Percentiles rank a stretch among this genome's conserved stretches.
These are phyloP conservation scores for Acanthurus tractus DNA, from an alignment of 2,797 vertebrate genomes.

Conservation along the genomic window DNA sequence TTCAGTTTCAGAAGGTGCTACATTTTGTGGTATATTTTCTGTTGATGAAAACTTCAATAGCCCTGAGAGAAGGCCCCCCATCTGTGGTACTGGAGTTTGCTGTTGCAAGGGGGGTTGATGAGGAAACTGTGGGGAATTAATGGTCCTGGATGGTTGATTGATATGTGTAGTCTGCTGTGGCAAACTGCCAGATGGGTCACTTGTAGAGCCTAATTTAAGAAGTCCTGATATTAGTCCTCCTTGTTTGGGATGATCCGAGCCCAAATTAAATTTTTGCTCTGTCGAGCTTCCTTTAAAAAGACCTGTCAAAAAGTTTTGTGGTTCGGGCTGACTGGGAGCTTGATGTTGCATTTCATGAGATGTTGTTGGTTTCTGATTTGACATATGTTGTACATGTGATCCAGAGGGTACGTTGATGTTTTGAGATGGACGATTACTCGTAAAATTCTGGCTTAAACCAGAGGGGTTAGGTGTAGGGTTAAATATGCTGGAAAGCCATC, in stretches of 20 bases:
- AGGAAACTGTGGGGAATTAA: constrained; percentile 50
- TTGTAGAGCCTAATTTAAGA: constrained; percentile 81
- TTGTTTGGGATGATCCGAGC: constrained; percentile 75
- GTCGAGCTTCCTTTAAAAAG: constrained; percentile 77
- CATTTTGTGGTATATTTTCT: constrained; percentile 77
- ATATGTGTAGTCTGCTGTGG: constrained; percentile 53
- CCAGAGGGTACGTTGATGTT: constrained; percentile 44
- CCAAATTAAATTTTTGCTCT: constrained; percentile 57
- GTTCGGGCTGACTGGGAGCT: constrained; percentile 65
- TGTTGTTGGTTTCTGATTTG: constrained; percentile 56
- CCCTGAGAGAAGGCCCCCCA: constrained; percentile 78
- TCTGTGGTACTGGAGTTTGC: constrained; percentile 56
- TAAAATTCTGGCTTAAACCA: constrained; percentile 60
- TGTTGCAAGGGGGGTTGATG: constrained; percentile 61
- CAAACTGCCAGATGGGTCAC: constrained; percentile 68
- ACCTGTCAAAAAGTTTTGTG: constrained; percentile 74
- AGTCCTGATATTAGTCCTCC: constrained; percentile 84
- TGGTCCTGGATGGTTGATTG: constrained; percentile 60
- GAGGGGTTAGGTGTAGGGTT: constrained; percentile 55
- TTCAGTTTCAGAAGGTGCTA: constrained; percentile 47
- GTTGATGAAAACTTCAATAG: constrained; percentile 86
- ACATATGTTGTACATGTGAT: constrained; percentile 41
- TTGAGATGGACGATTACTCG: constrained; percentile 52
- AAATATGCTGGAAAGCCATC: constrained; percentile 85
- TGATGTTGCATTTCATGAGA: constrained; percentile 55